Evolutionary conservation across 1,140 invertebrate genomes (phyloP), one percentile per base, ranked within the genome.

Genomic region (Halotydeus destructor): DNA sequence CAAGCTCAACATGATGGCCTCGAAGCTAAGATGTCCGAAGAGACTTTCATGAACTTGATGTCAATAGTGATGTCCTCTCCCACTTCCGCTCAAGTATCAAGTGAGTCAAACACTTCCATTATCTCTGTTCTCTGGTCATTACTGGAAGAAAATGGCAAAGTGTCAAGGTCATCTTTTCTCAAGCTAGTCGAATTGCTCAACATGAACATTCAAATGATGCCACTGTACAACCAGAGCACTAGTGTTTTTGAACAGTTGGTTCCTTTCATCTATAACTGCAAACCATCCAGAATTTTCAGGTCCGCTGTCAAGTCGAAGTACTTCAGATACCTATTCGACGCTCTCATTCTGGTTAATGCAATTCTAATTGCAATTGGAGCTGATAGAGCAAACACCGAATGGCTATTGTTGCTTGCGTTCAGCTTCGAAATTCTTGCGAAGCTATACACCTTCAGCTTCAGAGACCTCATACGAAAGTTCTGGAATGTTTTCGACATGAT

Each of bases 401-500:
- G 62, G 61, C 55, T 59, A 28, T 66, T 68, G 47, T 51, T 69
- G 5, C 38, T 48, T 3, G 45, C 61, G 24, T 69, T 68, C 49
- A 57, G 57, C 34, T 4, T 65, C 25, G 66, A 69, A 55, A 67
- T 68, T 18, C 1, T 62, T 3, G 41, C 62, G 0, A 68, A 68
- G 52, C 47, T 69, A 12, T 67, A 67, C 43, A 53, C 59, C 14
- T 58, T 56, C 49, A 66, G 66, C 40, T 43, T 52, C 1, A 38
- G 47, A 34, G 48, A 61, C 34, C 68, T 66, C 50, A 60, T 65
- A 25, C 46, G 39, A 26, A 53, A 54, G 39, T 53, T 62, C 37
- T 68, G 67, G 67, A 68, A 69, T 50, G 47, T 60, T 60, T 68
- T 68, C 58, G 66, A 68, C 48, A 60, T 66, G 35, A 37, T 66